Base-by-base conservation (phyloP, 2,888 invertebrate genomes). In the Eubasilissa splendida region DNA sequence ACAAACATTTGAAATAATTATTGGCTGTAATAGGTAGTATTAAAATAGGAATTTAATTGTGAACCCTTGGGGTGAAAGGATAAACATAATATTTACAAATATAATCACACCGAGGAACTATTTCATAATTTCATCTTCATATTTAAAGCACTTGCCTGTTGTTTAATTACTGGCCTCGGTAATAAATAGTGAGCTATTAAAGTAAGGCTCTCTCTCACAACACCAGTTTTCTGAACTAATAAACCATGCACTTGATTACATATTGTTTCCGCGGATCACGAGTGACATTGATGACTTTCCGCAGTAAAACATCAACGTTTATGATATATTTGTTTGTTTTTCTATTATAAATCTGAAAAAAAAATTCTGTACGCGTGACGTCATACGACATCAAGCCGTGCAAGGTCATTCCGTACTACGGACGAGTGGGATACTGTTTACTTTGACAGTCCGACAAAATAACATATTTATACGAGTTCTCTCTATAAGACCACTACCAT, bases 361-460 rank as follows among this genome's bases (percentile, higher is more conserved):
- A 74, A n/a, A 9, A 12, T 0, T 74, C 42, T 33, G n/a, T 33
- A 33, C 58, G 54, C n/a, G n/a, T 74, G 74, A 74, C 74, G 74
- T 74, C 74, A 50, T 4, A 7, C 11, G 74, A 74, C 50, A 59
- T 59, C 42, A n/a, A 74, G n/a, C 9, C 42, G 42, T 42, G 42
- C 74, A 59, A 74, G 74, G 74, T 74, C 59, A 11, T 12, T 1
- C 22, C 14, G 4, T 54, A 14, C 52, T 50, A 14, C n/a, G 11
- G 59, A 74, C 50, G 74, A 74, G 74, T 74, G 74, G 74, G 74
- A 59, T 59, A 74, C 42, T 74, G 59, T 74, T 74, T 59, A n/a
- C 59, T 58, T n/a, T 14, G 50, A 74, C 74, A 59, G 58, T 58
- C 50, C 14, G 14, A 74, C 74, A 59, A 74, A 74, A 74, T 74